Conservation (phyloP, 1,140 invertebrate genomes). For the Drosophila suzukii region DNA sequence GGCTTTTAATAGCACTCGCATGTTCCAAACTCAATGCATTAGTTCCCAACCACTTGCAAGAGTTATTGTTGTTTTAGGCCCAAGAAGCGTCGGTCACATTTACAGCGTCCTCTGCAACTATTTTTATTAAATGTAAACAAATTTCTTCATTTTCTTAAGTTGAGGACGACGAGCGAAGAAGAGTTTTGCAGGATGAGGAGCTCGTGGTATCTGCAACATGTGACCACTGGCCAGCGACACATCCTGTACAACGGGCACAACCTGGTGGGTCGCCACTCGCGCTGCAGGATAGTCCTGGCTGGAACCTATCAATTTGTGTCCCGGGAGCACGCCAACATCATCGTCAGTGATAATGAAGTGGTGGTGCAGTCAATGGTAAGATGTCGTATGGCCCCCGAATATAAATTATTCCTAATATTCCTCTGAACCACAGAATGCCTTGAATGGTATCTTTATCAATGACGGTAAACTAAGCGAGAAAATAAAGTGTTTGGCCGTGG, state of each 20-base stretch:
- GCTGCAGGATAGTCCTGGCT: constrained; percentile 38
- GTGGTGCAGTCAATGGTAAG: constrained; percentile 39
- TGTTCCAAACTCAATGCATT: background rate
- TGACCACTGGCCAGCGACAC: constrained; percentile 20
- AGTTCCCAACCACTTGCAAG: background rate
- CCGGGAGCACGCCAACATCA: constrained; percentile 48
- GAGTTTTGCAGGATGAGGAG: constrained; percentile 5
- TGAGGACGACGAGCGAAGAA: background rate
- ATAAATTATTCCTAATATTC: background rate
- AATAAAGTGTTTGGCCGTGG: background rate
- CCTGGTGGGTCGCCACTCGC: constrained; percentile 51
- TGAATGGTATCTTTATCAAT: constrained; percentile 59
- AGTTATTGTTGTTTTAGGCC: too few relatives aligned
- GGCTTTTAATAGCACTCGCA: too few relatives aligned
- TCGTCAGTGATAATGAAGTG: constrained; percentile 30
- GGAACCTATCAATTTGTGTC: constrained; percentile 46
- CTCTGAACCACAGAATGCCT: constrained; percentile 14
- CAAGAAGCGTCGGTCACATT: constrained; percentile 3
- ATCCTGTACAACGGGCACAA: constrained; percentile 41
- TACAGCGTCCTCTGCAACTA: background rate
- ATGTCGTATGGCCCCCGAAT: background rate
- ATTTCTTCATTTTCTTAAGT: background rate
- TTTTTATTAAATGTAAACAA: background rate
- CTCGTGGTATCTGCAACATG: constrained; percentile 56
- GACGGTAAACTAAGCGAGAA: background rate